These are phyloP conservation scores for Heliconius eleuchia DNA, from an alignment of 1,140 invertebrate species.

Conservation along the genomic window DNA sequence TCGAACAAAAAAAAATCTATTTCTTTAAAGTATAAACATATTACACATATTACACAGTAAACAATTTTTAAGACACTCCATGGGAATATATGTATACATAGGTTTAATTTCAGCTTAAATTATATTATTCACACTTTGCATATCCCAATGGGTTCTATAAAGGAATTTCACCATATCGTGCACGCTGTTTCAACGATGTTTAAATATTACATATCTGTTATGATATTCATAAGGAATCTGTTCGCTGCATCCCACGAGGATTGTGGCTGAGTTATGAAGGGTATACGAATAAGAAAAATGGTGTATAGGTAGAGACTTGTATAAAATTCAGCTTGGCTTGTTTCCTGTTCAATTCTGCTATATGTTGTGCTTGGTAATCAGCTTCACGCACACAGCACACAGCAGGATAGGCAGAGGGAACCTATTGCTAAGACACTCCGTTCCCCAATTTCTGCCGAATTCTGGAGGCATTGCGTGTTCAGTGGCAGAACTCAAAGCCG, in stretches of 20 bases:
- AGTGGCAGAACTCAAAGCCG: too few relatives aligned
- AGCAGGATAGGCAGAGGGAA: too few relatives aligned
- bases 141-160: slow-evolving; percentile 19
- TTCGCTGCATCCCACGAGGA: slow-evolving; percentile 34
- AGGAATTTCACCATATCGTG: slow-evolving; percentile 13
- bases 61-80: not conserved
- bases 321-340: not conserved
- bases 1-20: too few relatives aligned
- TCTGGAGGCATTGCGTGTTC: too few relatives aligned
- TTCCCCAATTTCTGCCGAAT: too few relatives aligned
- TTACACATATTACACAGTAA: too few relatives aligned
- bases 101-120: slow-evolving; percentile 15
- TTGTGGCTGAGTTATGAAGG: slow-evolving; percentile 20
- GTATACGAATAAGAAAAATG: slow-evolving; percentile 16
- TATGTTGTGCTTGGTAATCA: not conserved
- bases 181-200: slow-evolving; percentile 26
- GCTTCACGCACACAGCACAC: too few relatives aligned
- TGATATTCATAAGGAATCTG: slow-evolving; percentile 45
- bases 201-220: slow-evolving; percentile 37
- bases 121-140: slow-evolving; percentile 20
- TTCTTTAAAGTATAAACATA: not conserved
- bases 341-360: not conserved
- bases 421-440: too few relatives aligned
- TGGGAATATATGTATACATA: not conserved
- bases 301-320: not conserved